phyloP scores from a whole-genome alignment of 2,797 vertebrate species.

The Antennarius maculatus region DNA sequence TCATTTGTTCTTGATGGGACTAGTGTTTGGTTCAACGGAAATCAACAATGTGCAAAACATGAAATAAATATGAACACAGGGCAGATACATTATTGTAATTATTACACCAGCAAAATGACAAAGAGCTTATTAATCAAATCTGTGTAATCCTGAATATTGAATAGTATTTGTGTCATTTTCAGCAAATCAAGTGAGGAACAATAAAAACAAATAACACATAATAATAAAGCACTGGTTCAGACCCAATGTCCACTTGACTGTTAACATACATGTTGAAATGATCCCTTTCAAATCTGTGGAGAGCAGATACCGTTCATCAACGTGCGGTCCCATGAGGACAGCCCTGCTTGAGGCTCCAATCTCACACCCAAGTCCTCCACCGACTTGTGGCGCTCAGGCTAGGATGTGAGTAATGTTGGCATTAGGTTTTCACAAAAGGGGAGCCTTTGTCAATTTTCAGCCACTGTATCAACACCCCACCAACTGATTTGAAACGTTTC shows the following conservation, averaged over 20 bases:
- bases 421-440: no score
- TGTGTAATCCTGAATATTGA: conserved; percentile 6
- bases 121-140: conserved; percentile 39
- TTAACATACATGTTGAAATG: no score
- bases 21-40: conserved; percentile 54
- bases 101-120: conserved; percentile 7
- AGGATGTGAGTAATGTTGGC: no score
- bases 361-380: no score
- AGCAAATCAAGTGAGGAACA: background rate
- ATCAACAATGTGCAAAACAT: conserved; percentile 45
- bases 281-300: no score
- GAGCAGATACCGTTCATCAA: no score
- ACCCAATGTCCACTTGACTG: background rate
- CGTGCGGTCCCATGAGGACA: no score
- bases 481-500: no score
- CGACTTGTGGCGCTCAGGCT: no score
- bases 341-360: no score
- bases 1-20: conserved; percentile 59
- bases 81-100: conserved; percentile 26
- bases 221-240: background rate
- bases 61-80: conserved; percentile 46
- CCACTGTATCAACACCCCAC: no score
- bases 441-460: no score
- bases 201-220: background rate
- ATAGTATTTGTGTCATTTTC: background rate